These are phyloP conservation scores for Vulpes vulpes DNA, from an alignment of 2,113 vertebrate genomes.

Conservation along the genomic window DNA sequence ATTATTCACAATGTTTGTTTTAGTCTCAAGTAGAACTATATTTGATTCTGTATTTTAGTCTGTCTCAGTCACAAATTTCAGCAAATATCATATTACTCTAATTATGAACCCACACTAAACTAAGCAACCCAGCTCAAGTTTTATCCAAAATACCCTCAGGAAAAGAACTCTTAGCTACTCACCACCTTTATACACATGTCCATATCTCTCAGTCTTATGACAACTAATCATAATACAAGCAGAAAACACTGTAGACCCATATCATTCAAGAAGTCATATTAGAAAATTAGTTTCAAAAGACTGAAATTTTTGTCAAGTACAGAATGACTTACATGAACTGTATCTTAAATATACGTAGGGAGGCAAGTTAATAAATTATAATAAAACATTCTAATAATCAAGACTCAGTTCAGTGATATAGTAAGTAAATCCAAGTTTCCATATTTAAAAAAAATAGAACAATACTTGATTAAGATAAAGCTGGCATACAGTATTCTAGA, in stretches of 20 bases:
- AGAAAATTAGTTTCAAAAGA: conserved; percentile 27
- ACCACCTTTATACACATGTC: background rate
- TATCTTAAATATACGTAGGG: background rate
- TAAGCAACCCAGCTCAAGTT: background rate
- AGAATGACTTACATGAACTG: background rate
- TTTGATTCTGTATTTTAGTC: conserved; percentile 29
- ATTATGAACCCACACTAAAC: background rate
- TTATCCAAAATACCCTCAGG: background rate
- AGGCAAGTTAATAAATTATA: background rate
- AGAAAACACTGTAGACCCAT: background rate
- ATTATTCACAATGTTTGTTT: background rate
- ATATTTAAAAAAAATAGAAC: background rate
- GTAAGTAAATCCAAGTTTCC: background rate
- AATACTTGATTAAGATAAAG: background rate
- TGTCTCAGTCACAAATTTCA: conserved; percentile 16
- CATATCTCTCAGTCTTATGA: background rate
- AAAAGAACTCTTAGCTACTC: background rate
- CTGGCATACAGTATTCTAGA: background rate
- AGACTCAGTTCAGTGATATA: background rate
- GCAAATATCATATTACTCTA: conserved; percentile 6
- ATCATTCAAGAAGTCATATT: background rate
- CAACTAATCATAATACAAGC: background rate
- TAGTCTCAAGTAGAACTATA: background rate
- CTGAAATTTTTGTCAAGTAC: background rate
- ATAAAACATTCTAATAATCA: background rate